Conservation (phyloP, 2,113 vertebrate species). For the Steatornis caripensis region DNA sequence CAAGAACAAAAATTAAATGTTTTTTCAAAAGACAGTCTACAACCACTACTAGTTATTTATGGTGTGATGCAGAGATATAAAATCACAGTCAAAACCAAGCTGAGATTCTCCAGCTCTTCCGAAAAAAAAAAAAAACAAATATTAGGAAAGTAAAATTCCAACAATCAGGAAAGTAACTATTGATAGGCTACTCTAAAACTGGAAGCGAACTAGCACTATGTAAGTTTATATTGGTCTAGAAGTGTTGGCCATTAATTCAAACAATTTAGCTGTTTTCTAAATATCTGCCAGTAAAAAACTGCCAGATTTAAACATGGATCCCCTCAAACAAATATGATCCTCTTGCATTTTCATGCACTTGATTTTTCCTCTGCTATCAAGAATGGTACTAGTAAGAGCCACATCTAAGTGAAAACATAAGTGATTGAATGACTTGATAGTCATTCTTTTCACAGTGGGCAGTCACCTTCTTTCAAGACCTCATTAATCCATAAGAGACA, state of each 20-base stretch:
- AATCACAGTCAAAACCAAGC: not conserved
- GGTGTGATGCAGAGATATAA: not conserved
- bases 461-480: constrained; percentile 2
- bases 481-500: constrained; percentile 39
- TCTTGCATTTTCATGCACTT: not conserved
- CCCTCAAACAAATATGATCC: not conserved
- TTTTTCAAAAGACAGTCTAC: not conserved
- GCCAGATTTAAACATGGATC: not conserved
- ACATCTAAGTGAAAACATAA: not conserved
- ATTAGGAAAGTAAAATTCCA: not conserved
- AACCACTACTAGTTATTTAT: constrained; percentile 3
- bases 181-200: not conserved
- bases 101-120: not conserved
- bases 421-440: not conserved
- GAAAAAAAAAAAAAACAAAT: not conserved
- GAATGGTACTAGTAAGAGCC: not conserved
- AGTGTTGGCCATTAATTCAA: not conserved
- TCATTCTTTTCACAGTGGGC: not conserved
- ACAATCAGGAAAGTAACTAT: not conserved
- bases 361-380: not conserved
- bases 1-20: not conserved
- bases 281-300: not conserved
- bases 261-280: not conserved
- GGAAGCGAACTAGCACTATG: not conserved
- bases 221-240: not conserved